Base-by-base conservation (phyloP, 2,797 vertebrate species). In the Premnoplex brunnescens region DNA sequence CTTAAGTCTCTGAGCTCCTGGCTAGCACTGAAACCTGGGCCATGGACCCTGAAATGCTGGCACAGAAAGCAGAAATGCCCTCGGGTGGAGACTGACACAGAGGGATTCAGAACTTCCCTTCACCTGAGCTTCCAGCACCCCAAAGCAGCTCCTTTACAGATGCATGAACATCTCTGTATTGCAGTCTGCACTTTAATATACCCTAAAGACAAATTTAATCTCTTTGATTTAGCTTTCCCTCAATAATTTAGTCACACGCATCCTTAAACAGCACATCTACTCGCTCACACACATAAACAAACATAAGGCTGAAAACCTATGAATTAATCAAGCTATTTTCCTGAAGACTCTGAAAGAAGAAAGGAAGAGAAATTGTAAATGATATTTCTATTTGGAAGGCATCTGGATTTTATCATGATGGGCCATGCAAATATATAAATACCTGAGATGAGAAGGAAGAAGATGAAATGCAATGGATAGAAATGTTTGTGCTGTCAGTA, bases 241-340 rank as follows among this genome's bases (percentile, higher is more conserved):
- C 92, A 84, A 67, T 60, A 67, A 88, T 68, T 73, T 73, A 95
- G 86, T 92, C 88, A 52, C 88, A 93, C 48, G 62, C 62, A 60
- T 30, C 82, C 74, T 92, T 49, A 79, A 48, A 34, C 76, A 93
- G 79, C 84, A 69, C 87, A 83, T 55, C 74, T 75, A 46, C 85
- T 88, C 75, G 49, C 69, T 93, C 85, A 62, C 54, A 34, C 41
- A 67, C 73, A 77, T 30, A 74, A 66, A 89, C 85, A 94, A 96
- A 95, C 71, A 87, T 91, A 95, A 88, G 85, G 69, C 78, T 28
- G 88, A 90, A 89, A 97, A 81, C 41, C 78, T 83, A 84, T 72
- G 85, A 83, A 85, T 91, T 91, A 91, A 96, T 89, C 78, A 79
- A 71, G 68, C 10, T 60, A 44, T 79, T 73, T 78, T 90, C 91